phyloP scores from a whole-genome alignment of 2,113 vertebrate genomes.

The Agapornis roseicollis region DNA sequence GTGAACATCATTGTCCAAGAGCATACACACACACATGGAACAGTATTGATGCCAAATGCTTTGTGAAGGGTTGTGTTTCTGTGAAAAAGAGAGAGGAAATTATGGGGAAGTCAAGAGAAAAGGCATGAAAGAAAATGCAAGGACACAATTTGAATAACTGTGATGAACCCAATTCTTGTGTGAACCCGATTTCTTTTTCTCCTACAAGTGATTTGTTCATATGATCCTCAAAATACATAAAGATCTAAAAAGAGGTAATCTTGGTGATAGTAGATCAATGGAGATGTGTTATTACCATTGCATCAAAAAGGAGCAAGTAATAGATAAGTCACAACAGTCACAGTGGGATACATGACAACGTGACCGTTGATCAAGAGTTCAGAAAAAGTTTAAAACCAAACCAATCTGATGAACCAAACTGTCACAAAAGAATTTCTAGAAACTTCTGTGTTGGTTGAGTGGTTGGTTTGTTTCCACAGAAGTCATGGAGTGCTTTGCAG shows the following conservation, averaged over 20 bases:
- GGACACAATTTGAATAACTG: background rate
- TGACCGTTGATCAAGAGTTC: rapidly evolving
- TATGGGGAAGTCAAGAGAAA: background rate
- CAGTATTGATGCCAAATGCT: background rate
- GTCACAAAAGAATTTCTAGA: background rate
- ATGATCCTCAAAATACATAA: background rate
- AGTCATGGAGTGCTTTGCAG: background rate
- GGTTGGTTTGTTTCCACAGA: background rate
- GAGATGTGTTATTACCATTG: background rate
- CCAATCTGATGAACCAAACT: background rate
- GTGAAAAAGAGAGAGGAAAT: background rate
- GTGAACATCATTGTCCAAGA: background rate
- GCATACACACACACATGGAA: rapidly evolving
- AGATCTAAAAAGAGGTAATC: background rate
- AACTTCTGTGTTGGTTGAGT: background rate
- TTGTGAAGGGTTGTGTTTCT: background rate
- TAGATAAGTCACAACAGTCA: background rate
- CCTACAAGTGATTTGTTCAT: background rate
- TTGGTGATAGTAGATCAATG: background rate
- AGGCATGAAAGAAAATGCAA: background rate
- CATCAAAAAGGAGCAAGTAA: background rate
- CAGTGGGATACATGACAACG: background rate
- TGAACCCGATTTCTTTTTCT: background rate
- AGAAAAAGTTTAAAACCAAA: background rate
- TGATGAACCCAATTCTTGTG: background rate